A percentile compares a stretch with the other conserved stretches of the same genome.
Evolutionary conservation across 2,113 vertebrate species (phyloP).

Genomic region (Hippocampus zosterae): DNA sequence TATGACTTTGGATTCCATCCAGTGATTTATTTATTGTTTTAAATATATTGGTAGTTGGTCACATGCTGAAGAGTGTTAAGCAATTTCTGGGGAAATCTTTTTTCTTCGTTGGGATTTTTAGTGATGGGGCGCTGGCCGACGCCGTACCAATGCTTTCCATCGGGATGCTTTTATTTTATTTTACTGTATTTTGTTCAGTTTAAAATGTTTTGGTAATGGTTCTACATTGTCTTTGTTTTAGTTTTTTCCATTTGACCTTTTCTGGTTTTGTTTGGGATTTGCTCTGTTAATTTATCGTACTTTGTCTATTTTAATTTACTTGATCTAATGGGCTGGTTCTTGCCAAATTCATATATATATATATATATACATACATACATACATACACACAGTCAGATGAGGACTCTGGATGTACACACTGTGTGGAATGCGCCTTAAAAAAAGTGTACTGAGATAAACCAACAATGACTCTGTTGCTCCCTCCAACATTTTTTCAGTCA

Average conservation of each 20-base stretch:
- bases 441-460: constrained; percentile 49
- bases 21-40: constrained; percentile 25
- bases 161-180: constrained; percentile 28
- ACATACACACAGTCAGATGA: constrained; percentile 46
- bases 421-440: constrained; percentile 73
- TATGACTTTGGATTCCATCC: constrained; percentile 62
- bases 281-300: neutral
- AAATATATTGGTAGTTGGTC: constrained; percentile 5
- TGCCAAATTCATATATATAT: constrained; percentile 31
- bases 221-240: neutral
- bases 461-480: constrained; percentile 22
- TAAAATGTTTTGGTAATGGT: neutral
- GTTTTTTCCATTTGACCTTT: neutral
- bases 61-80: constrained; percentile 66
- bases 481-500: constrained; percentile 2
- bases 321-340: neutral
- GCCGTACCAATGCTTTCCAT: constrained; percentile 65
- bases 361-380: constrained; percentile 29
- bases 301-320: neutral
- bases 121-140: constrained; percentile 33
- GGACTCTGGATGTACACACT: constrained; percentile 71
- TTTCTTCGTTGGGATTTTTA: constrained; percentile 43
- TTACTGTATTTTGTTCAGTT: constrained; percentile 11
- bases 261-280: neutral
- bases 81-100: constrained; percentile 47